Evolutionary conservation across 2,113 vertebrate genomes (phyloP).

Genomic region (Cheilinus undulatus): DNA sequence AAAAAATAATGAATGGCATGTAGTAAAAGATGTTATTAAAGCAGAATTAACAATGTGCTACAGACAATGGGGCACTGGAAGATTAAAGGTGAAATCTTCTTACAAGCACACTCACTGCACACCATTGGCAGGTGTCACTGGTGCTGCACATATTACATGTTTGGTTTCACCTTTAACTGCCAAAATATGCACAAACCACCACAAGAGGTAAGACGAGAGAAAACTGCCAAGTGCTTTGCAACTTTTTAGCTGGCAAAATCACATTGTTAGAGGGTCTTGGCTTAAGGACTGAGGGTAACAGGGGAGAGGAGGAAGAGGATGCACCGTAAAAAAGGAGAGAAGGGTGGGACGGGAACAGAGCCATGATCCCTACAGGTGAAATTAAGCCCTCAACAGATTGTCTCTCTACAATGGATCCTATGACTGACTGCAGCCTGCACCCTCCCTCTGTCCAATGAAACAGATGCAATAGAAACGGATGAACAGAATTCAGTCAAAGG

Average conservation of each 20-base stretch:
- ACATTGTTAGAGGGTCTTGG: slow-evolving; percentile 34
- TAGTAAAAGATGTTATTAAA: slow-evolving; percentile 57
- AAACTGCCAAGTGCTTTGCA: slow-evolving; percentile 25
- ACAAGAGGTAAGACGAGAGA: slow-evolving; percentile 19
- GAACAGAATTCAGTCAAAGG: slow-evolving; percentile 99
- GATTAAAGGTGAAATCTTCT: slow-evolving; percentile 71
- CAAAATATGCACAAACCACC: slow-evolving; percentile 39
- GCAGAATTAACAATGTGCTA: slow-evolving; percentile 45
- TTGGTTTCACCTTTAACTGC: slow-evolving; percentile 66
- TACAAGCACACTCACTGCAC: slow-evolving; percentile 21
- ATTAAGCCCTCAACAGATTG: slow-evolving; percentile 75
- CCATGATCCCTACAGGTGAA: slow-evolving; percentile 96
- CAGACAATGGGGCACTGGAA: slow-evolving; percentile 51
- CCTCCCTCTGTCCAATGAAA: slow-evolving; percentile 90
- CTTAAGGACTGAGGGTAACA: slow-evolving; percentile 22
- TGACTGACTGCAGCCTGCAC: slow-evolving; percentile 80
- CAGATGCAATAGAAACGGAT: slow-evolving; percentile 97
- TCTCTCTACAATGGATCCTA: slow-evolving; percentile 74
- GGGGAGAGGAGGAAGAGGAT: slow-evolving; percentile 23
- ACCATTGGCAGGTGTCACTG: slow-evolving; percentile 40
- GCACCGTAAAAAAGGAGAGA: slow-evolving; percentile 12
- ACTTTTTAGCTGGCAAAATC: slow-evolving; percentile 28
- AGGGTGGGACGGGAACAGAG: slow-evolving; percentile 73
- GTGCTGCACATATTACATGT: slow-evolving; percentile 10
- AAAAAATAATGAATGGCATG: slow-evolving; percentile 40